A percentile compares a stretch with the other conserved stretches of the same genome.
Conservation (phyloP, 2,888 invertebrate genomes). For the Merodon equestris region DNA sequence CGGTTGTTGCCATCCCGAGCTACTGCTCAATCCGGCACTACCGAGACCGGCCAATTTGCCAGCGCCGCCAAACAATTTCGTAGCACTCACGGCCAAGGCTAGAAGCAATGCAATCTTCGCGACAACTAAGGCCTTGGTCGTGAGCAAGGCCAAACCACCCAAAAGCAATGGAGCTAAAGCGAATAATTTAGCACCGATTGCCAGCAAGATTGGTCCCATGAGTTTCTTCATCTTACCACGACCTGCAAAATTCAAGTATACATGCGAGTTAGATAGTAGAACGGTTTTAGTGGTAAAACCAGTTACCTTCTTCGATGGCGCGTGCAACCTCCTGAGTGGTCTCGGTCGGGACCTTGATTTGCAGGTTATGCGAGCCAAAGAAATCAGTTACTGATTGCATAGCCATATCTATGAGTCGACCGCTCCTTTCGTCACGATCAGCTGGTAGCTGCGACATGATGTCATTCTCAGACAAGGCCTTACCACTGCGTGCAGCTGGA, state of each 20-base stretch:
- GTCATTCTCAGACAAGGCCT: constrained; percentile 79
- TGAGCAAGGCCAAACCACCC: constrained; percentile 85
- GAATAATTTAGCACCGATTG: constrained; percentile 86
- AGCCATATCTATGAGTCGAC: constrained; percentile 81
- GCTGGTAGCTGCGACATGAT: constrained; percentile 80
- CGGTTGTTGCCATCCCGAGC: constrained; percentile 72
- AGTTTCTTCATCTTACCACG: constrained; percentile 89
- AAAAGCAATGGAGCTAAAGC: constrained; percentile 85
- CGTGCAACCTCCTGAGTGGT: constrained; percentile 84
- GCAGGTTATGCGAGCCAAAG: constrained; percentile 82
- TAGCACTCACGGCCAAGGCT: constrained; percentile 85
- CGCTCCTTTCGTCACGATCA: constrained; percentile 80
- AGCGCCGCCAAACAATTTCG: constrained; percentile 83
- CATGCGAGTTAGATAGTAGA: constrained; percentile 19
- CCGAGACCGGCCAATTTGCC: constrained; percentile 77
- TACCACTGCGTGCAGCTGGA: constrained; percentile 75
- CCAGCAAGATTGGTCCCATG: constrained; percentile 84
- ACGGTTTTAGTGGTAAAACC: constrained; percentile 15
- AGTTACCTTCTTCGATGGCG: constrained; percentile 87
- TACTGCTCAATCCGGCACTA: constrained; percentile 71
- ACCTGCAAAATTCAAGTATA: constrained; percentile 79
- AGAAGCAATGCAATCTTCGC: constrained; percentile 88
- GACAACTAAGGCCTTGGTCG: constrained; percentile 87
- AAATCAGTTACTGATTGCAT: constrained; percentile 81
- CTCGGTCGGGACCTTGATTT: constrained; percentile 85